Percentiles rank a stretch among this genome's conserved stretches.
Evolutionary conservation across 2,888 invertebrate species (phyloP).

Genomic region (Mechanitis messenoides): DNA sequence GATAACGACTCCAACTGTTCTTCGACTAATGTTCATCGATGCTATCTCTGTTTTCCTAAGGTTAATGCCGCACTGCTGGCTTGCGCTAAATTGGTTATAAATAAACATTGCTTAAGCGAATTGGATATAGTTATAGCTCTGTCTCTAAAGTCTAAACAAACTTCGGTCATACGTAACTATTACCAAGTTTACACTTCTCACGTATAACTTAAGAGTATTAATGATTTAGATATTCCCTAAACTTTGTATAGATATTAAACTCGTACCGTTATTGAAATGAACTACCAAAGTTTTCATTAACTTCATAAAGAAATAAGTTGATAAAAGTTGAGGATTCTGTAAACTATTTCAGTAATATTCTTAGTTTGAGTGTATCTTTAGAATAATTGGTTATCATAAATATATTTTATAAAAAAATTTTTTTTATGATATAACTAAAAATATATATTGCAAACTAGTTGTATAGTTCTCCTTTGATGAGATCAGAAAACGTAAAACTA

Average conservation of each 20-base stretch:
- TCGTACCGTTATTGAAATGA: constrained; percentile 51
- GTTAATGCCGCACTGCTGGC: constrained; percentile 39
- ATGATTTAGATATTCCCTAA: constrained; percentile 53
- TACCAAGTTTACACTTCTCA: constrained; percentile 53
- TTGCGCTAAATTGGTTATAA: constrained; percentile 47
- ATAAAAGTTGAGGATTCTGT: constrained; percentile 1
- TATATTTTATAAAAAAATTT: neutral
- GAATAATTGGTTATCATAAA: neutral
- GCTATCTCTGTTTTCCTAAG: constrained; percentile 43
- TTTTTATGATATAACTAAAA: neutral
- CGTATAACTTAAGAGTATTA: constrained; percentile 64
- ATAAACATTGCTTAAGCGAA: constrained; percentile 52
- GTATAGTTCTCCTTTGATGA: no score
- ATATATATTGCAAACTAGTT: no score
- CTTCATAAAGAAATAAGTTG: constrained; percentile 1
- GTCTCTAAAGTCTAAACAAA: neutral
- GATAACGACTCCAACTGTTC: constrained; percentile 58
- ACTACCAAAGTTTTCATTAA: constrained; percentile 45
- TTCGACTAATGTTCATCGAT: constrained; percentile 50
- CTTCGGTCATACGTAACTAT: constrained; percentile 42
- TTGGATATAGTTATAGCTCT: neutral
- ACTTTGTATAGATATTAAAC: constrained; percentile 52
- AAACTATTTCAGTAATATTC: neutral
- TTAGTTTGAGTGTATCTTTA: neutral
- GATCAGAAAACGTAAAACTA: no score